Percentiles rank a stretch among this genome's conserved stretches.
Evolutionary conservation across 2,797 vertebrate species (phyloP).

Genomic region (Pygocentrus nattereri): DNA sequence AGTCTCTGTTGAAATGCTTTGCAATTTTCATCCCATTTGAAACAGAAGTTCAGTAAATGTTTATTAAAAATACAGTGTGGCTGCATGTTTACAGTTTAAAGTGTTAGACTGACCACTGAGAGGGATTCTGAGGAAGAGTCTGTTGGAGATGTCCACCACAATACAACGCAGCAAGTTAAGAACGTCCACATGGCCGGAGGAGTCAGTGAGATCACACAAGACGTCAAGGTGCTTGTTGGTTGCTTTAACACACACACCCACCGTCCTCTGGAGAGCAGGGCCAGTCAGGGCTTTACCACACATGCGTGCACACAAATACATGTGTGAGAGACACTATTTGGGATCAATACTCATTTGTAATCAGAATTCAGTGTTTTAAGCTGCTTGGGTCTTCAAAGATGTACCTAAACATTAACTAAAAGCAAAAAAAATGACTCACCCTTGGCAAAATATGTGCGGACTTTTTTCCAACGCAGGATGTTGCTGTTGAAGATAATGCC

Average conservation of each 20-base stretch:
- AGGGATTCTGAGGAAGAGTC: slow-evolving; percentile 89
- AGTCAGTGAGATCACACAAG: slow-evolving; percentile 77
- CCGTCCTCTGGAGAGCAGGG: slow-evolving; percentile 85
- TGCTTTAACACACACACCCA: slow-evolving; percentile 82
- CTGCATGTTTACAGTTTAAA: background rate
- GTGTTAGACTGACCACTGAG: slow-evolving; percentile 82
- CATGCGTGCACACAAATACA: slow-evolving; percentile 11
- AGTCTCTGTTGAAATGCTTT: too few relatives aligned
- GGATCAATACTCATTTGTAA: background rate
- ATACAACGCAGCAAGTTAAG: slow-evolving; percentile 89
- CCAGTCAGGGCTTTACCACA: slow-evolving; percentile 87
- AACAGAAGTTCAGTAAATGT: background rate
- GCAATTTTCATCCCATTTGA: too few relatives aligned
- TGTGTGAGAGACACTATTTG: slow-evolving; percentile 1
- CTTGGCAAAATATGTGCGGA: slow-evolving; percentile 89
- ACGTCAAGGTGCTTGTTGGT: slow-evolving; percentile 82
- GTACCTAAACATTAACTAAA: background rate
- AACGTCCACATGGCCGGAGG: slow-evolving; percentile 80
- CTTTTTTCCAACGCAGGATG: slow-evolving; percentile 85
- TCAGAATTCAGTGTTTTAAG: background rate
- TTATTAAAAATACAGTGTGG: background rate
- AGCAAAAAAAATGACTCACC: slow-evolving; percentile 74
- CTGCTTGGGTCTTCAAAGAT: background rate
- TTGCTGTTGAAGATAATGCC: slow-evolving; percentile 96
- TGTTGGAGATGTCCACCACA: slow-evolving; percentile 92